Percentiles rank a stretch among this genome's conserved stretches.
phyloP scores from a whole-genome alignment of 2,113 vertebrate genomes.

The Strix uralensis region DNA sequence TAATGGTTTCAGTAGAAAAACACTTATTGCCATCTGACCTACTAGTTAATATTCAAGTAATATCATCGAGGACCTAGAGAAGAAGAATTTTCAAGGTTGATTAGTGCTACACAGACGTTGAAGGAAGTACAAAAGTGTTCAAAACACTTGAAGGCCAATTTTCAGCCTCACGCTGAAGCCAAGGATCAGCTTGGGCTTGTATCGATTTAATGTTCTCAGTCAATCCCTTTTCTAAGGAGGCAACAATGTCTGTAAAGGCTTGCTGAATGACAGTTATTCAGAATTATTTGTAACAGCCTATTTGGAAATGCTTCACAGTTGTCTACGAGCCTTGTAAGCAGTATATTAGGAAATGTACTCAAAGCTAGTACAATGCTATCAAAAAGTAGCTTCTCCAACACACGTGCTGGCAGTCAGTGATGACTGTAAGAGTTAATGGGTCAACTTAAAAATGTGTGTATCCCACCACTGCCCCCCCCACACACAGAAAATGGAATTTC shows the following conservation, averaged over 20 bases:
- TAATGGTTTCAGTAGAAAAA: background rate
- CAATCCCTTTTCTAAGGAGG: background rate
- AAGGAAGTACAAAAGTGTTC: background rate
- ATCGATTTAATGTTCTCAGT: background rate
- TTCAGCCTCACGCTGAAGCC: background rate
- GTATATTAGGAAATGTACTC: background rate
- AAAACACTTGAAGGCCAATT: background rate
- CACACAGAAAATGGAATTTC: background rate
- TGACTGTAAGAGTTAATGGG: background rate
- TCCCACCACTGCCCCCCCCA: no score
- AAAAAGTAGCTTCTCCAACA: background rate
- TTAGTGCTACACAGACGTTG: background rate
- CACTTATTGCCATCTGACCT: background rate
- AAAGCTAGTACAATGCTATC: background rate
- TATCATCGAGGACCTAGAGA: background rate
- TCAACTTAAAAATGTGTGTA: background rate
- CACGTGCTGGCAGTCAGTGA: background rate
- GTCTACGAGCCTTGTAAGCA: background rate
- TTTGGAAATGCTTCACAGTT: background rate
- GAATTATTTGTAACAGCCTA: background rate
- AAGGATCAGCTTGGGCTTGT: background rate
- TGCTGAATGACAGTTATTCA: background rate
- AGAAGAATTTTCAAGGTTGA: background rate
- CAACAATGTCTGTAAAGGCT: background rate
- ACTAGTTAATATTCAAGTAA: background rate